Base-by-base conservation (phyloP, 2,797 vertebrate species). In the Chloroceryle amazona region DNA sequence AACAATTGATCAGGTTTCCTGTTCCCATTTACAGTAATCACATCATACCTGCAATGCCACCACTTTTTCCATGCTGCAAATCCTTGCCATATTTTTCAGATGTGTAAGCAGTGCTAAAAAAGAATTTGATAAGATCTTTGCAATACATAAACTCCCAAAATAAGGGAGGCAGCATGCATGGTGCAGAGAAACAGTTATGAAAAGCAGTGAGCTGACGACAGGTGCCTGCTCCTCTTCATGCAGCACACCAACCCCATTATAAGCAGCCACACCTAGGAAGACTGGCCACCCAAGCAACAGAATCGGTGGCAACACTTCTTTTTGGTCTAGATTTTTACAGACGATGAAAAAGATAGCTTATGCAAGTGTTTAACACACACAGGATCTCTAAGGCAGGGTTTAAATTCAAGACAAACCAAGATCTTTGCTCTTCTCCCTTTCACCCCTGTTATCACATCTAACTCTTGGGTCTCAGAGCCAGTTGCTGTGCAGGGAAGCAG, bases 371-470 rank as follows among this genome's bases (percentile, higher is more conserved):
- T 20, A 68, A 66, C 29, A 85, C 14, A 39, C 13, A 44, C 7
- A 29, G 5, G 28, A 35, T 33, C 6, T 37, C 31, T 51, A n/a
- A 13, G 0, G 2, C 12, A 25, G 18, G 3, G 11, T 72, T 90
- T 78, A 86, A 82, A 80, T 9, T 28, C 41, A 71, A 83, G 13
- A 13, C 33, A 52, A 79, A 47, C 4, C 9, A n/a, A 82, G 11
- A 44, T 13, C 41, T 86, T 63, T 57, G 52, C 17, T 41, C 28
- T 63, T 37, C 41, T 55, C 57, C 42, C 23, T 75, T 76, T 80
- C 31, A 61, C 57, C 4, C 7, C 42, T 33, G 14, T 37, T 51
- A 51, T 61, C n/a, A 31, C 41, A 57, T 20, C 21, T 12, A 58
- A 39, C 17, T 17, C 12, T 5, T 68, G 18, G 25, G 55, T 44